Evolutionary conservation across 2,888 invertebrate species (phyloP).

Genomic region (Dolichopus griseipennis): DNA sequence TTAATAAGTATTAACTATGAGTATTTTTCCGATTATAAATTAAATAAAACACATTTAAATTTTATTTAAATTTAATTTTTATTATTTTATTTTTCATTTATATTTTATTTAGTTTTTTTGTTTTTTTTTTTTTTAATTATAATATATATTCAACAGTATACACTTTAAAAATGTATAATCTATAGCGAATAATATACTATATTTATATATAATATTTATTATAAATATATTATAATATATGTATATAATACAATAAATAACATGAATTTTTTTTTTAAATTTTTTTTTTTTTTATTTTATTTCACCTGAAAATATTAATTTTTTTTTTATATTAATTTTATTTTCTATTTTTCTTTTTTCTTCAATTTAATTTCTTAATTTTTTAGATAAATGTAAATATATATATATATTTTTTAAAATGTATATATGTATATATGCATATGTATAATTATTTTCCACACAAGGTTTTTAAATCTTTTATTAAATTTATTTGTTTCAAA

Average conservation of each 20-base stretch:
- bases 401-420: background rate
- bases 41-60: no score
- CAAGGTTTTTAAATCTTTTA: background rate
- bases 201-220: background rate
- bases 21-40: no score
- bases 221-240: background rate
- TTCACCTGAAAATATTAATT: background rate
- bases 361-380: background rate
- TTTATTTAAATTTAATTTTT: no score
- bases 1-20: no score
- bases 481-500: background rate
- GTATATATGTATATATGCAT: background rate
- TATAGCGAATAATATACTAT: conserved; percentile 8
- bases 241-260: background rate
- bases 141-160: conserved; percentile 12
- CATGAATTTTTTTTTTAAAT: background rate
- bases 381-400: background rate
- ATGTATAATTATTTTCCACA: background rate
- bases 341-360: background rate
- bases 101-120: background rate
- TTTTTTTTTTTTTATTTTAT: background rate
- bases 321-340: background rate
- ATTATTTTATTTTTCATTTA: background rate
- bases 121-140: background rate
- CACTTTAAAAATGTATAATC: conserved; percentile 11